Evolutionary conservation across 2,113 vertebrate genomes (phyloP).

Genomic region (Tupaia tana): DNA sequence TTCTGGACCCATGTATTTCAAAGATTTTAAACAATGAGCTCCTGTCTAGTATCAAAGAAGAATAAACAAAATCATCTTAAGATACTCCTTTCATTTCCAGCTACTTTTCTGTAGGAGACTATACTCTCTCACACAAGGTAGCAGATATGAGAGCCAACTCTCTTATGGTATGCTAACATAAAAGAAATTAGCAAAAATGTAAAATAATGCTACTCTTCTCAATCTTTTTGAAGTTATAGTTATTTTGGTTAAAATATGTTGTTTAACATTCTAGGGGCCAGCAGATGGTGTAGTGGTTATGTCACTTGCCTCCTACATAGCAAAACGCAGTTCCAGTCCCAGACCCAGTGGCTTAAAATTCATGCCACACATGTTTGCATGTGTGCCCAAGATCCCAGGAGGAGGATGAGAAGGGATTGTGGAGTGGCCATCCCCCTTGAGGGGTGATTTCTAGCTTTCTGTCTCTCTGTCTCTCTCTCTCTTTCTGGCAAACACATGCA

Average conservation of each 20-base stretch:
- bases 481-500: too few species aligned
- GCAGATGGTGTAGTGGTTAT: too few species aligned
- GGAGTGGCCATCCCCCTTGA: too few species aligned
- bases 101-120: not conserved
- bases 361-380: too few species aligned
- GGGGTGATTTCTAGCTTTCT: too few species aligned
- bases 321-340: too few species aligned
- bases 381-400: too few species aligned
- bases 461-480: too few species aligned
- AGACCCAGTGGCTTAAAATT: too few species aligned
- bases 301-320: too few species aligned
- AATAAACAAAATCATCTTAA: conserved; percentile 11
- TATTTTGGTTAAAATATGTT: not conserved
- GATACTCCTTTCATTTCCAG: not conserved
- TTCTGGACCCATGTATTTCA: too few species aligned
- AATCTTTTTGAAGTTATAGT: not conserved
- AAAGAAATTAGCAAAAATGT: not conserved
- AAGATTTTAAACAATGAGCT: not conserved
- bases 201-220: not conserved
- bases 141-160: not conserved
- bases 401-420: too few species aligned
- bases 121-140: not conserved
- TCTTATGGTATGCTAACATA: not conserved
- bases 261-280: not conserved
- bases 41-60: not conserved